Percentiles rank a stretch among this genome's conserved stretches.
Evolutionary conservation across 2,888 invertebrate species (phyloP).

Genomic region (Pachycephus smyrnensis): DNA sequence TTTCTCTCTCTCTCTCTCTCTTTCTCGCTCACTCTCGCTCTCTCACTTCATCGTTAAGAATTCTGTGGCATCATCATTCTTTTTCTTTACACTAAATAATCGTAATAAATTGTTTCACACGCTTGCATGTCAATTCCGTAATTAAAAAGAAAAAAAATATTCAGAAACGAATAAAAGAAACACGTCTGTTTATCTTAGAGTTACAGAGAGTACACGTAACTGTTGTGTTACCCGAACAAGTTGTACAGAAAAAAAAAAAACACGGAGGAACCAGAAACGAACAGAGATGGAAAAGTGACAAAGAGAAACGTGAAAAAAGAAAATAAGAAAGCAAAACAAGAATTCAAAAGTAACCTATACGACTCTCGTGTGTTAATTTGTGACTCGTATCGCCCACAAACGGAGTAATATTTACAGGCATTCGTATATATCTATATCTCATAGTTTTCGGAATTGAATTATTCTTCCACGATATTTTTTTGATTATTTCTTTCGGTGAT

Average conservation of each 20-base stretch:
- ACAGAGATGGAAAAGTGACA: neutral
- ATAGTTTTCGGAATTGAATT: neutral
- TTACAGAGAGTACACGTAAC: no score
- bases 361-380: neutral
- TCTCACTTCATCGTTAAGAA: no score
- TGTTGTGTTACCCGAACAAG: no score
- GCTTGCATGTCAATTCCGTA: conserved; percentile 12
- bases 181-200: no score
- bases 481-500: neutral
- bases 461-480: neutral
- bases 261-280: no score
- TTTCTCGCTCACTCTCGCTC: no score
- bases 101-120: conserved; percentile 34
- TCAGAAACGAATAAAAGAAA: no score
- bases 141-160: no score
- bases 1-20: no score
- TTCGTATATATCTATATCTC: neutral
- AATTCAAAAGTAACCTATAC: neutral
- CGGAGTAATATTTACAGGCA: conserved; percentile 1
- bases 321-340: conserved; percentile 22
- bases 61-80: conserved; percentile 17
- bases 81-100: conserved; percentile 18
- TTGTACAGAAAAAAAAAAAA: no score
- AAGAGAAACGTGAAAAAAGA: conserved; percentile 20
- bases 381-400: neutral